Evolutionary conservation across 2,888 invertebrate genomes (phyloP).

Genomic region (Periphyllus acericola): DNA sequence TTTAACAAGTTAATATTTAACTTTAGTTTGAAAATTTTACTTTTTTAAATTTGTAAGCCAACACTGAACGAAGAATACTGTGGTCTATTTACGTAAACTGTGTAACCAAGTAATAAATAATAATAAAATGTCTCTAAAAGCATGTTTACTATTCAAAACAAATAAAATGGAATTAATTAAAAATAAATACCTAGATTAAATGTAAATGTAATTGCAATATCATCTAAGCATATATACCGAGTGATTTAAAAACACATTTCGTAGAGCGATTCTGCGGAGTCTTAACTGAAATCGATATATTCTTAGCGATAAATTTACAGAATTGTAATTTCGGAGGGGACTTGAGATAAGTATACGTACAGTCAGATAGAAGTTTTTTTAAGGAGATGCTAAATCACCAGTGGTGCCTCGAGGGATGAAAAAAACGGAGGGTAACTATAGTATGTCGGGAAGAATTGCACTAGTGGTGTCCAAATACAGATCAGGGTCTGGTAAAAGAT

Average conservation of each 20-base stretch:
- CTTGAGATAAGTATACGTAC: constrained; percentile 22
- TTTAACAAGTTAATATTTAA: too few species aligned
- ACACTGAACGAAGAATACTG: too few species aligned
- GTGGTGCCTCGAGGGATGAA: constrained; percentile 22
- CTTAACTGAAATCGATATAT: constrained; percentile 39
- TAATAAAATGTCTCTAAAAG: too few species aligned
- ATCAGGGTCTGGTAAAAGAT: constrained; percentile 13
- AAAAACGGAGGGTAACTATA: constrained; percentile 18
- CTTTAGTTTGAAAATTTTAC: too few species aligned
- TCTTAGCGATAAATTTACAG: constrained; percentile 42
- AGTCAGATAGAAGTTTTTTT: constrained; percentile 17
- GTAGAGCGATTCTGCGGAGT: neutral
- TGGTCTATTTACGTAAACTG: too few species aligned
- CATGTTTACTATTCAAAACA: too few species aligned
- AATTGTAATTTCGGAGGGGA: constrained; percentile 30
- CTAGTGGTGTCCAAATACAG: constrained; percentile 41
- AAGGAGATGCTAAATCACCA: constrained; percentile 51
- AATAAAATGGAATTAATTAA: constrained; percentile 19
- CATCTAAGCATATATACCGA: neutral
- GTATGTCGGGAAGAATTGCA: constrained; percentile 9
- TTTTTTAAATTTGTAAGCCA: too few species aligned
- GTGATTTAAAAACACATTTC: constrained; percentile 35
- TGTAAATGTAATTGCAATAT: neutral
- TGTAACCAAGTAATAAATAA: too few species aligned
- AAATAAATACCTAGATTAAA: neutral